Percentiles rank a stretch among this genome's conserved stretches.
Evolutionary conservation across 1,140 invertebrate species (phyloP).

Genomic region (Bombus consobrinus): DNA sequence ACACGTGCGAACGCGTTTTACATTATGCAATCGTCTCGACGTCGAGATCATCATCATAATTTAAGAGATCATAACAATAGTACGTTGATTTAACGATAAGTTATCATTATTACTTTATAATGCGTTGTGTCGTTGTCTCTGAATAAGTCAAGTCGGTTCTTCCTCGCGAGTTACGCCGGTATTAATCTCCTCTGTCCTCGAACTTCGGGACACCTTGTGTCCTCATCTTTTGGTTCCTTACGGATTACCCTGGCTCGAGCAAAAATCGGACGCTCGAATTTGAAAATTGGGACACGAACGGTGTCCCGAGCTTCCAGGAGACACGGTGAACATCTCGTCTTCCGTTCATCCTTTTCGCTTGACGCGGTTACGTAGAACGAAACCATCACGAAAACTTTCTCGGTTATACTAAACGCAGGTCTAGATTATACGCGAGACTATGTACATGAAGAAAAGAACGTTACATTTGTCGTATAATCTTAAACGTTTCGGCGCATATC

Average conservation of each 20-base stretch:
- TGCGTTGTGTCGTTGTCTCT: conserved; percentile 83
- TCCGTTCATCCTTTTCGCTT: conserved; percentile 41
- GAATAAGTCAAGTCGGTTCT: conserved; percentile 77
- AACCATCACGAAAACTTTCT: conserved; percentile 59
- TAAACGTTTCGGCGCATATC: conserved; percentile 76
- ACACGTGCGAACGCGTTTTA: conserved; percentile 38
- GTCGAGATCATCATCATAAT: conserved; percentile 37
- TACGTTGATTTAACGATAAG: conserved; percentile 68
- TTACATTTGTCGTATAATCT: conserved; percentile 61
- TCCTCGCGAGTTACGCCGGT: background rate
- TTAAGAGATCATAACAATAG: conserved; percentile 69
- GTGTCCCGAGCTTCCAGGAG: conserved; percentile 20
- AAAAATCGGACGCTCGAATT: background rate
- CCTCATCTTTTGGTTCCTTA: too few relatives aligned
- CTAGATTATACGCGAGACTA: conserved; percentile 67
- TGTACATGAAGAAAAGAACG: conserved; percentile 76
- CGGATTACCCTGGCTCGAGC: background rate
- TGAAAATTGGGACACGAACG: background rate
- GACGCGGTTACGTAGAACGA: conserved; percentile 41
- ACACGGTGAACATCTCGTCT: conserved; percentile 26
- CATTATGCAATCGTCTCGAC: conserved; percentile 57
- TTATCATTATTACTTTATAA: conserved; percentile 81
- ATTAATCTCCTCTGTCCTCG: background rate
- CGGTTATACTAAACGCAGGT: conserved; percentile 66
- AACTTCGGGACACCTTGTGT: background rate